Conservation (phyloP, 92 coral and sea anemone genomes). For the Porites rus region DNA sequence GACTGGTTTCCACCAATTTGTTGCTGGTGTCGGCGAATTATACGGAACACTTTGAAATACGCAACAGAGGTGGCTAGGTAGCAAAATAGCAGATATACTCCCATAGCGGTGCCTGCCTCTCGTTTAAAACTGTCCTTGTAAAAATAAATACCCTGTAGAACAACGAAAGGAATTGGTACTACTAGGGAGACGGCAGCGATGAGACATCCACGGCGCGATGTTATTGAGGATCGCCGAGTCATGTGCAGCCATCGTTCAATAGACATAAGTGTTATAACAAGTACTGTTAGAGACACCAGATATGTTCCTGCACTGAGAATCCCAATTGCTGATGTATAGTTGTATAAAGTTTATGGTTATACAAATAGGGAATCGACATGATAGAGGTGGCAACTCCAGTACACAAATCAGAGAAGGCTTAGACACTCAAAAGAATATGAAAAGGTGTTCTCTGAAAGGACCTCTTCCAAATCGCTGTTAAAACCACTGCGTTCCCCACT, state of each 20-base stretch:
- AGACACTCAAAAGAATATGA: conserved; percentile 4
- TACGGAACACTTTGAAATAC: background rate
- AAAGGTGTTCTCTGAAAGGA: conserved; percentile 2
- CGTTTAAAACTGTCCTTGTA: background rate
- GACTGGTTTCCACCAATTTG: background rate
- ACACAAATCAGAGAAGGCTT: conserved; percentile 10
- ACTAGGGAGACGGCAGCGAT: background rate
- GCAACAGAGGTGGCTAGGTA: background rate
- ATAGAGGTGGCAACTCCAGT: background rate
- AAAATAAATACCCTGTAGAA: no score
- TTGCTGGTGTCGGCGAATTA: background rate
- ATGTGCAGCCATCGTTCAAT: conserved; percentile 30
- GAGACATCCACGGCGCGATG: background rate
- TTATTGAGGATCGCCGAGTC: background rate
- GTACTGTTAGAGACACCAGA: background rate
- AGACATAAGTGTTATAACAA: conserved; percentile 4
- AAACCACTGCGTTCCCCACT: conserved; percentile 10
- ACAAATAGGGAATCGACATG: no score
- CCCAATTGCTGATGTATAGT: background rate
- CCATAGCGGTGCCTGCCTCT: background rate
- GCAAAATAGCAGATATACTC: background rate
- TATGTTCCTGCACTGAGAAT: background rate
- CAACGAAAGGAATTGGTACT: background rate
- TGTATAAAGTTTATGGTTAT: background rate
- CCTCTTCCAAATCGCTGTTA: conserved; percentile 24